A percentile compares a stretch with the other conserved stretches of the same genome.
Evolutionary conservation across 2,888 invertebrate species (phyloP).

Genomic region (Maniola hyperantus): DNA sequence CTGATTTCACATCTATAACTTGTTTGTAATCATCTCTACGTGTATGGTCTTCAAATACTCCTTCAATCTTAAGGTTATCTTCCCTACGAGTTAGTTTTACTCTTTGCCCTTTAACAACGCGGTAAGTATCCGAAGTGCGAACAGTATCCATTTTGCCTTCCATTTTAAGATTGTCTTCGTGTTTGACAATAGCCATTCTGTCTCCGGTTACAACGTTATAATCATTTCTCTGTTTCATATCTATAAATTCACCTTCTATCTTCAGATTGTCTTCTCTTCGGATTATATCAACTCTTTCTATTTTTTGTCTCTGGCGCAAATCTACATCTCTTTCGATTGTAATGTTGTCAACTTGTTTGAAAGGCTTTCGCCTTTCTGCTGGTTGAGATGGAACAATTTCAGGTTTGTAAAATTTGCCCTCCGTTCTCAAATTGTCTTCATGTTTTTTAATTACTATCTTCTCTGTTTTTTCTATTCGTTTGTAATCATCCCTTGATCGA

Average conservation of each 20-base stretch:
- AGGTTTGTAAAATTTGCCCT: constrained; percentile 80
- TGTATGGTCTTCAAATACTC: constrained; percentile 81
- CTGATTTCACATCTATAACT: constrained; percentile 81
- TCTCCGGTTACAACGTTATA: constrained; percentile 77
- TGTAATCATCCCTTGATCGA: constrained; percentile 81
- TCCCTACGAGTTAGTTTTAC: constrained; percentile 78
- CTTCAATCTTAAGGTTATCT: constrained; percentile 86
- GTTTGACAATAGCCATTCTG: constrained; percentile 77
- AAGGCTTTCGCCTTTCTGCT: constrained; percentile 81
- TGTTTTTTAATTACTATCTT: constrained; percentile 76
- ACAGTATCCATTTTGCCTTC: constrained; percentile 83
- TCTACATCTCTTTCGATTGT: constrained; percentile 75
- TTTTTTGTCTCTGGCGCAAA: constrained; percentile 59
- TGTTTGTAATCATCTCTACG: constrained; percentile 83
- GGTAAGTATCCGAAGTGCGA: constrained; percentile 79
- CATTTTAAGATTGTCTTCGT: constrained; percentile 85
- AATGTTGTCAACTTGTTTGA: constrained; percentile 83
- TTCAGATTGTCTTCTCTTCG: constrained; percentile 84
- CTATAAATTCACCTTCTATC: constrained; percentile 84
- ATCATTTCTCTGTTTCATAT: constrained; percentile 81
- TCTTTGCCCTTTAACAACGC: constrained; percentile 80
- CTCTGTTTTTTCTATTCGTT: constrained; percentile 79
- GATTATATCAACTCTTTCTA: constrained; percentile 84
- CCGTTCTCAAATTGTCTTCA: constrained; percentile 83
- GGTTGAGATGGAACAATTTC: constrained; percentile 75